phyloP scores from a whole-genome alignment of 2,113 vertebrate genomes.

The Proteles cristata region DNA sequence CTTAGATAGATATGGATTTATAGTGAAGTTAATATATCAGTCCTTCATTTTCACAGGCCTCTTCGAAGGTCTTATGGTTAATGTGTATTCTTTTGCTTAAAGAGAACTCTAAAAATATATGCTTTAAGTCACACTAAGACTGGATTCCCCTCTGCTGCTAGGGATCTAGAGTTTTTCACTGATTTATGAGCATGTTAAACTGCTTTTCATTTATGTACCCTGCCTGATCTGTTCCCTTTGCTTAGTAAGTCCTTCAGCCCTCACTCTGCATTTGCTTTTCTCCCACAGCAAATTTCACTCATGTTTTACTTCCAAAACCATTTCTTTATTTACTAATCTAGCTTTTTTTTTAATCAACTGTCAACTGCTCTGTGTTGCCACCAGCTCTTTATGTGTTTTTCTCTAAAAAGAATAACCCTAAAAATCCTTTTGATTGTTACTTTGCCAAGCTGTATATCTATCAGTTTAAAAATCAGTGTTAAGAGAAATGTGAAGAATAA shows the following conservation, averaged over 20 bases:
- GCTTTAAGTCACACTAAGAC: neutral
- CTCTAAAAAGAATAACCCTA: neutral
- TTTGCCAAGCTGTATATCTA: neutral
- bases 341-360: neutral
- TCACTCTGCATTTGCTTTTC: neutral
- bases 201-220: neutral
- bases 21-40: neutral
- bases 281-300: neutral
- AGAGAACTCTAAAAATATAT: neutral
- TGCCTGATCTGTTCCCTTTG: neutral
- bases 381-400: neutral
- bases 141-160: neutral
- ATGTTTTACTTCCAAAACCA: neutral
- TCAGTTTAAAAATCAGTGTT: neutral
- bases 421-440: neutral
- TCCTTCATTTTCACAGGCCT: neutral
- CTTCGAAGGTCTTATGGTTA: neutral
- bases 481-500: neutral
- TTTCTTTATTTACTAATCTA: neutral
- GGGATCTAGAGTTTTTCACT: neutral
- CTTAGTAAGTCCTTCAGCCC: neutral
- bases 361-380: neutral
- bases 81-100: neutral
- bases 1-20: neutral
- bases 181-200: neutral